Percentiles rank a stretch among this genome's conserved stretches.
phyloP scores from a whole-genome alignment of 2,888 invertebrate species.

The Coleophora flavipennella region DNA sequence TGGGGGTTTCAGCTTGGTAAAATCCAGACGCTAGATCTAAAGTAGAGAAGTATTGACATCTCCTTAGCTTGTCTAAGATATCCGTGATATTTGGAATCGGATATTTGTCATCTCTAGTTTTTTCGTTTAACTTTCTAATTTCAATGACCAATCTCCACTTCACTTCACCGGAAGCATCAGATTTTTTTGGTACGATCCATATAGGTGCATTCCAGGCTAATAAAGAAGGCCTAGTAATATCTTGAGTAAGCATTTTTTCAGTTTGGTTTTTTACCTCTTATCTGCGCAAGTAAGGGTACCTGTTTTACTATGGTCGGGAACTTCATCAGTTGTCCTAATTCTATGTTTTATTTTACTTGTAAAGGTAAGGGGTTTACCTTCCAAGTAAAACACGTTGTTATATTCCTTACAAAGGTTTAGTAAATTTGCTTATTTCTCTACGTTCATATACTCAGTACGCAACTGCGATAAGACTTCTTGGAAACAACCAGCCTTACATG shows the following conservation, averaged over 20 bases:
- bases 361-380: constrained; percentile 9
- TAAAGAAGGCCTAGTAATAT: constrained; percentile 22
- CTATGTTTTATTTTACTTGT: constrained; percentile 12
- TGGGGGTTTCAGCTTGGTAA: no score
- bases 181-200: no score
- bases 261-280: constrained; percentile 15
- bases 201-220: constrained; percentile 29
- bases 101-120: no score
- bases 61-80: constrained; percentile 24
- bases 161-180: no score
- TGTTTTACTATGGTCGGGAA: constrained; percentile 14
- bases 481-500: background rate
- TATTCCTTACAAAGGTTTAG: constrained; percentile 6
- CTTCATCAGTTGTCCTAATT: constrained; percentile 11
- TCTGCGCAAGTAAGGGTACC: constrained; percentile 14
- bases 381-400: constrained; percentile 12
- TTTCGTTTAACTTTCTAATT: no score
- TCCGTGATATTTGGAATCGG: no score
- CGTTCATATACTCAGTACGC: constrained; percentile 12
- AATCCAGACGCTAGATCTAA: background rate
- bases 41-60: constrained; percentile 15
- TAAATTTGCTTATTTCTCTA: constrained; percentile 11
- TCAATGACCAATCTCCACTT: no score
- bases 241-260: constrained; percentile 16
- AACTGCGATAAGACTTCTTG: constrained; percentile 9